Evolutionary conservation across 2,888 invertebrate species (phyloP).

Genomic region (Rambutsinella grinnellia): DNA sequence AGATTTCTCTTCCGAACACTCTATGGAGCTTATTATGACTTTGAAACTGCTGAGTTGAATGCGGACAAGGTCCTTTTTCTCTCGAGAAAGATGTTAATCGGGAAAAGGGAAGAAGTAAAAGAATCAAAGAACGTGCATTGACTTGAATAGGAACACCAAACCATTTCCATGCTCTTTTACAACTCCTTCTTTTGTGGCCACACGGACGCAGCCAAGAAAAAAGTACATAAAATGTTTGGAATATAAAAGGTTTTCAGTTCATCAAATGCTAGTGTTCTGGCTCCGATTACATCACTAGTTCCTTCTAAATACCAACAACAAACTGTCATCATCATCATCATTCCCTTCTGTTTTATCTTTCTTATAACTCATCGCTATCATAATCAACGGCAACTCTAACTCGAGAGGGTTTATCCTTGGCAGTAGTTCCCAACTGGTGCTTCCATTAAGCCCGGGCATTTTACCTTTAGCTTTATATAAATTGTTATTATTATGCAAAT

Average conservation of each 20-base stretch:
- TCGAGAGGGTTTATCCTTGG: slow-evolving; percentile 8
- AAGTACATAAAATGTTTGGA: slow-evolving; percentile 13
- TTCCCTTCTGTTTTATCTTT: background rate
- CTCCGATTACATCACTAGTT: slow-evolving; percentile 11
- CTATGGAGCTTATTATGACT: background rate
- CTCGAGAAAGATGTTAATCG: background rate
- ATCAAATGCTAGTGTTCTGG: slow-evolving; percentile 10
- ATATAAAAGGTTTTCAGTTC: slow-evolving; percentile 21
- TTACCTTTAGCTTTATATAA: too few relatives aligned
- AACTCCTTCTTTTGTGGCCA: slow-evolving; percentile 15
- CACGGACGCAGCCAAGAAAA: slow-evolving; percentile 23
- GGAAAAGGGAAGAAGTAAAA: background rate
- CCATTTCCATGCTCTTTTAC: background rate
- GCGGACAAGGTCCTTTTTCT: slow-evolving; percentile 38
- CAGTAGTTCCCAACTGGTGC: slow-evolving; percentile 10
- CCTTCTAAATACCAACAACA: slow-evolving; percentile 12
- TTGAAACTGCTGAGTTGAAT: slow-evolving; percentile 14
- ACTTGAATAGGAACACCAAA: background rate
- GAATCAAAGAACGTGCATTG: background rate
- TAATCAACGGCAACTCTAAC: background rate
- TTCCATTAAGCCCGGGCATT: too few relatives aligned
- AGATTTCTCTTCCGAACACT: background rate
- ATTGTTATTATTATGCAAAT: too few relatives aligned
- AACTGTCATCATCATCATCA: slow-evolving; percentile 9
- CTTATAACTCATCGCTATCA: background rate